Percentiles rank a stretch among this genome's conserved stretches.
Evolutionary conservation across 2,113 vertebrate species (phyloP).

Genomic region (Serilophus lunatus): DNA sequence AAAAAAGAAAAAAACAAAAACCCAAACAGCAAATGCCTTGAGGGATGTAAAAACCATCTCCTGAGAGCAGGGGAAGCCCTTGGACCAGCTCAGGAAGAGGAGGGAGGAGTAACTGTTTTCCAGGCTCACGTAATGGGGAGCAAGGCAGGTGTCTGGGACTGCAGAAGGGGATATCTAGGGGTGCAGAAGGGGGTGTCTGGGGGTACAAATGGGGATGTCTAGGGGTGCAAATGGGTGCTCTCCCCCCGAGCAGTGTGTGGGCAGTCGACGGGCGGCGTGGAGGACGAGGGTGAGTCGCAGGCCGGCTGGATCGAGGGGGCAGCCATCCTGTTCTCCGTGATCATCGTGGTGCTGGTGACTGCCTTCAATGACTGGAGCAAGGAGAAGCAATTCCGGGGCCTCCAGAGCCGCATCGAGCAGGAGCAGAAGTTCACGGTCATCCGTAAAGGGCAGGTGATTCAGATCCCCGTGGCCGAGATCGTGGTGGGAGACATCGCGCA

Average conservation of each 20-base stretch:
- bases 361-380: conserved; percentile 99
- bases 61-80: neutral
- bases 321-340: conserved; percentile 93
- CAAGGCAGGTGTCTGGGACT: fast-evolving
- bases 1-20: neutral
- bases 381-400: conserved; percentile 95
- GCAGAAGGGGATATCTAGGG: neutral
- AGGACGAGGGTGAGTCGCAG: conserved; percentile 89
- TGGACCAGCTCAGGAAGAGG: neutral
- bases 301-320: conserved; percentile 97
- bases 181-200: neutral
- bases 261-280: conserved; percentile 56
- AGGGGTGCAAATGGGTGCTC: neutral
- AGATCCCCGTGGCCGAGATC: conserved; percentile 92
- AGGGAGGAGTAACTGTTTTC: neutral
- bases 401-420: conserved; percentile 95
- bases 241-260: conserved; percentile 74
- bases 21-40: neutral
- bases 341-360: conserved; percentile 94
- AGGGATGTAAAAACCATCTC: neutral
- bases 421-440: conserved; percentile 96
- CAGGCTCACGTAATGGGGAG: fast-evolving
- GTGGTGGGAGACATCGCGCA: conserved; percentile 96
- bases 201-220: neutral
- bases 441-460: conserved; percentile 95